These are phyloP conservation scores for Prolemur simus DNA, from an alignment of 2,113 vertebrate genomes.

Conservation along the genomic window DNA sequence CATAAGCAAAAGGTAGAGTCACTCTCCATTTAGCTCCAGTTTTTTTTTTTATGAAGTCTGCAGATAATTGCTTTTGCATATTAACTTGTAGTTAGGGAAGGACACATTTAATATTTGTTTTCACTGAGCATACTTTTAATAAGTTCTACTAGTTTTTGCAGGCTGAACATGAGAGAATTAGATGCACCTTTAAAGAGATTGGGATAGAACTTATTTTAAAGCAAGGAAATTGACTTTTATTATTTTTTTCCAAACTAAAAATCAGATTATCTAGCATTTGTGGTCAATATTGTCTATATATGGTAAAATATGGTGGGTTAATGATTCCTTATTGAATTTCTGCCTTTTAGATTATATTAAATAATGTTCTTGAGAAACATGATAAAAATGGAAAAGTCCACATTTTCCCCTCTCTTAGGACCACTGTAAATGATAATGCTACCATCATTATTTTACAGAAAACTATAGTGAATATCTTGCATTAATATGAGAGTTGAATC, in stretches of 20 bases:
- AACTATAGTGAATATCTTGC: neutral
- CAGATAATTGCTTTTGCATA: neutral
- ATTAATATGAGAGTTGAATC: neutral
- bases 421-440: neutral
- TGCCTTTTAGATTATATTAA: neutral
- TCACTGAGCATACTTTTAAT: neutral
- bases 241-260: neutral
- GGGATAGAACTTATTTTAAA: neutral
- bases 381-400: slow-evolving; percentile 10
- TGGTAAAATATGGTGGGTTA: neutral
- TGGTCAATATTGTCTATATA: neutral
- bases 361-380: neutral
- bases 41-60: neutral
- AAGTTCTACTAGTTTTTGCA: neutral
- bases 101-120: neutral
- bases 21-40: neutral
- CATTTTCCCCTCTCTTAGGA: neutral
- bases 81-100: slow-evolving; percentile 1
- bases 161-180: neutral
- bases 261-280: neutral
- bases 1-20: neutral
- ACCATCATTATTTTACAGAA: neutral
- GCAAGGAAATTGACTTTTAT: neutral
- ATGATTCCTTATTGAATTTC: neutral
- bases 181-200: neutral